Conservation (phyloP, 2,113 vertebrate species). For the Onychorhynchus coronatus region DNA sequence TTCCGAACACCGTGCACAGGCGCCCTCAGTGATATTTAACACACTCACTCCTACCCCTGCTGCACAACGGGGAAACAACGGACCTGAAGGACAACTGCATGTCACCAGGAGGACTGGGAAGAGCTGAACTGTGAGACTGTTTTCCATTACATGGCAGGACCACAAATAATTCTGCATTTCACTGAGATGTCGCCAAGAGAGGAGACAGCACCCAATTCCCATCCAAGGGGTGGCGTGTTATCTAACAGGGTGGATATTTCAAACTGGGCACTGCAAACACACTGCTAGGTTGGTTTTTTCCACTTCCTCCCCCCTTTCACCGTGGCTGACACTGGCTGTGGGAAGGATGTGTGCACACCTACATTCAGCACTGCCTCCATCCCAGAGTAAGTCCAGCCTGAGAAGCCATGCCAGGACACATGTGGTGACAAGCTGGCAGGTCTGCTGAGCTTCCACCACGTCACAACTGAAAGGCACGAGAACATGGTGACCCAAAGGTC, state of each 20-base stretch:
- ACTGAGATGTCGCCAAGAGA: rapidly evolving
- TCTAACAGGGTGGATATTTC: not conserved
- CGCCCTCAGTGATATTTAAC: not conserved
- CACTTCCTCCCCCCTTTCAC: not conserved
- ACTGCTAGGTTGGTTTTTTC: not conserved
- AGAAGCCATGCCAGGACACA: not conserved
- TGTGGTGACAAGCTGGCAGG: not conserved
- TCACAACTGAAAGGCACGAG: rapidly evolving
- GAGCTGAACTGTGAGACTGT: not conserved
- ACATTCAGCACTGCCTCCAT: not conserved
- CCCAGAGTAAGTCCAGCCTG: not conserved
- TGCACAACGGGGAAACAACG: not conserved
- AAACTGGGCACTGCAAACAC: not conserved
- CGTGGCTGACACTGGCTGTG: not conserved
- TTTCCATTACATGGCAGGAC: not conserved
- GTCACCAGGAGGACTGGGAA: not conserved
- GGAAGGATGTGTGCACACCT: not conserved
- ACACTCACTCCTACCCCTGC: not conserved
- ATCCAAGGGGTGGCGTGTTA: not conserved
- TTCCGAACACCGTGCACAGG: not conserved
- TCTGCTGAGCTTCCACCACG: not conserved
- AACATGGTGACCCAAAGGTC: not conserved
- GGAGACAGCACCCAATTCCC: not conserved
- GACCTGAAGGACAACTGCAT: not conserved
- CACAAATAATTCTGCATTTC: not conserved